phyloP scores from a whole-genome alignment of 1,140 invertebrate species.

The Pectinophora gossypiella region DNA sequence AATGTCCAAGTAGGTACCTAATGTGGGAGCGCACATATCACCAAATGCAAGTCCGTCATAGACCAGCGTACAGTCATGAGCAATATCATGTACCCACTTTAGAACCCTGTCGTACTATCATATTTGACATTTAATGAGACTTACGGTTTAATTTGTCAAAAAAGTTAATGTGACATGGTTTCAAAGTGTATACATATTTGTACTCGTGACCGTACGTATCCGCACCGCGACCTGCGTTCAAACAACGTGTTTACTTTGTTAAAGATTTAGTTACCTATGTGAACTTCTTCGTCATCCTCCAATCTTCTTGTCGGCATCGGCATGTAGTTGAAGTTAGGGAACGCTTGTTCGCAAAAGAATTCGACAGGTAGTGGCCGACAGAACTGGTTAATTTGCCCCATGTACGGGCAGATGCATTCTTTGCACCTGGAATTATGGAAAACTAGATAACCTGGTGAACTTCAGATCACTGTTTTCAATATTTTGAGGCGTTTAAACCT shows the following conservation, averaged over 20 bases:
- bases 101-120: no score
- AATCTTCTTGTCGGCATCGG: slow-evolving; percentile 31
- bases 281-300: slow-evolving; percentile 7
- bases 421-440: slow-evolving; percentile 29
- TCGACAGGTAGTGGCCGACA: slow-evolving; percentile 38
- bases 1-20: no score
- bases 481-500: background rate
- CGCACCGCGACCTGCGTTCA: background rate
- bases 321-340: slow-evolving; percentile 37
- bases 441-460: background rate
- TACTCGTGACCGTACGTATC: background rate
- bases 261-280: background rate
- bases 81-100: no score
- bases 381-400: slow-evolving; percentile 40
- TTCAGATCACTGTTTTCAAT: background rate
- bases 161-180: background rate
- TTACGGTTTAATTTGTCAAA: background rate
- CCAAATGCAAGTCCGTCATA: no score
- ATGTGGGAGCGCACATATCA: no score
- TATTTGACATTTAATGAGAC: background rate
- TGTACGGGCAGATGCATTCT: slow-evolving; percentile 50
- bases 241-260: background rate
- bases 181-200: background rate
- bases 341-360: slow-evolving; percentile 43
- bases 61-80: no score